Conservation (phyloP, 23 tunicate genomes). For the Trididemnum clinides region DNA sequence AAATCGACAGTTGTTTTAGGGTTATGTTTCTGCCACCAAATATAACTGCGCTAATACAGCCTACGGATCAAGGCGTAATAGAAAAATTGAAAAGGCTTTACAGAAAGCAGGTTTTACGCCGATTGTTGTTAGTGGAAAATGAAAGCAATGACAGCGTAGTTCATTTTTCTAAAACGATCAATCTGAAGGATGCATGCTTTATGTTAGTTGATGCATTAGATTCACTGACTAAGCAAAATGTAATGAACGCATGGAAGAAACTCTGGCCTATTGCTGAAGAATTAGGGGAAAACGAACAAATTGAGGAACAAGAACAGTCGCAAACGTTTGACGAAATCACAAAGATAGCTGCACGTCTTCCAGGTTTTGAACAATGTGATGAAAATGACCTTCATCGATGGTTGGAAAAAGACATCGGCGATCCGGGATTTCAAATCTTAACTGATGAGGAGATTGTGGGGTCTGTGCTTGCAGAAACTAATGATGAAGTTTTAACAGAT, state of each 20-base stretch:
- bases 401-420: conserved; percentile 28
- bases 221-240: conserved; percentile 32
- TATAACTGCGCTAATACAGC: conserved; percentile 36
- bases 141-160: conserved; percentile 22
- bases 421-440: conserved; percentile 24
- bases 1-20: conserved; percentile 34
- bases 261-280: conserved; percentile 35
- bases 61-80: conserved; percentile 32
- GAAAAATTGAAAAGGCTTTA: conserved; percentile 33
- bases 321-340: conserved; percentile 26
- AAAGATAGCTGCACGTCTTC: conserved; percentile 32
- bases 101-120: conserved; percentile 24
- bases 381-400: conserved; percentile 31
- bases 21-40: conserved; percentile 37
- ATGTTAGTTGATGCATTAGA: conserved; percentile 29
- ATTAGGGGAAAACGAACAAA: conserved; percentile 29
- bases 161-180: conserved; percentile 26
- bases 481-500: conserved; percentile 24
- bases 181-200: conserved; percentile 31
- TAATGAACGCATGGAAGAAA: conserved; percentile 34
- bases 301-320: conserved; percentile 22
- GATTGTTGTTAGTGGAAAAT: conserved; percentile 29
- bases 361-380: conserved; percentile 34
- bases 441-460: conserved; percentile 31
- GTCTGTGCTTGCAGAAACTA: conserved; percentile 25